phyloP scores from a whole-genome alignment of 1,140 invertebrate species.

The Paracyclopina nana region DNA sequence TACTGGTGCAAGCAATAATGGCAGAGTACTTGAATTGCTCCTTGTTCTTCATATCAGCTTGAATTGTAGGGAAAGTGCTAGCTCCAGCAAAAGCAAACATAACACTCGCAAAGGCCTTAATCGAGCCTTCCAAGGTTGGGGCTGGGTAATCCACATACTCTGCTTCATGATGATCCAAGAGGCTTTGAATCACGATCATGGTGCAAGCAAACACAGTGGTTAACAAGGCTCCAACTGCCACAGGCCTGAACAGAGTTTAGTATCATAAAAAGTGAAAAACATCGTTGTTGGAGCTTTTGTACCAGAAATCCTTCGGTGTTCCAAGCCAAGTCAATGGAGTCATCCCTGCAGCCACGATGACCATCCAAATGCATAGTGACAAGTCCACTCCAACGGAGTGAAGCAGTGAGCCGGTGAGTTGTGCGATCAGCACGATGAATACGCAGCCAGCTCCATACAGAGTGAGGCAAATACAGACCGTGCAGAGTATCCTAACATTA shows the following conservation, averaged over 20 bases:
- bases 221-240: slow-evolving; percentile 34
- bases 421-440: slow-evolving; percentile 12
- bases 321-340: slow-evolving; percentile 43
- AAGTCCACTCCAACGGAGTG: slow-evolving; percentile 25
- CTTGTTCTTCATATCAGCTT: slow-evolving; percentile 34
- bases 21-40: slow-evolving; percentile 21
- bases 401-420: slow-evolving; percentile 6
- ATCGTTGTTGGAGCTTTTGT: not conserved
- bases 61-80: slow-evolving; percentile 45
- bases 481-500: not conserved
- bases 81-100: slow-evolving; percentile 45
- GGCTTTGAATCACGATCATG: slow-evolving; percentile 36
- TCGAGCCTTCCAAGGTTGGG: slow-evolving; percentile 30
- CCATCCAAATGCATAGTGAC: slow-evolving; percentile 36
- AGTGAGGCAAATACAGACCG: slow-evolving; percentile 3
- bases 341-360: slow-evolving; percentile 38
- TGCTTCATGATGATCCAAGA: slow-evolving; percentile 22
- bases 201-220: slow-evolving; percentile 36
- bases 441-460: slow-evolving; percentile 12
- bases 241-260: slow-evolving; percentile 25
- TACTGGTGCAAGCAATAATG: slow-evolving; percentile 23
- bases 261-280: slow-evolving; percentile 2
- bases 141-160: slow-evolving; percentile 21
- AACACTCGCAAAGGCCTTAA: slow-evolving; percentile 39
- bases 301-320: slow-evolving; percentile 48